These are phyloP conservation scores for Hyles euphorbiae DNA, from an alignment of 1,140 invertebrate genomes.

Conservation along the genomic window DNA sequence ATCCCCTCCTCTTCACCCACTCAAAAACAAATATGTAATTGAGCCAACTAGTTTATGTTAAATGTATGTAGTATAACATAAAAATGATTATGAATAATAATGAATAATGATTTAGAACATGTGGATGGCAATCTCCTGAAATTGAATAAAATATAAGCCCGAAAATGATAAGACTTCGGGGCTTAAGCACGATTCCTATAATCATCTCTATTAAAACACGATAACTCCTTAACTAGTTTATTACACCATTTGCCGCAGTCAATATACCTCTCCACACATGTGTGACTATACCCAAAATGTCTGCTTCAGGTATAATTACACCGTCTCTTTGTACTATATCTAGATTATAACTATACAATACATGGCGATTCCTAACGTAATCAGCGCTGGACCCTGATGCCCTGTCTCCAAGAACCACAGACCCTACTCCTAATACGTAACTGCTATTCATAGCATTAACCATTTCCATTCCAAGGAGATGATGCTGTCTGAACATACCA, in stretches of 20 bases:
- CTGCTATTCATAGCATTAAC: conserved; percentile 29
- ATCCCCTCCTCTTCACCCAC: too few relatives aligned
- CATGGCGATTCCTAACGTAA: conserved; percentile 36
- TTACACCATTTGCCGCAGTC: conserved; percentile 32
- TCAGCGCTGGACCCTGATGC: conserved; percentile 50
- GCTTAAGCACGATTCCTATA: too few relatives aligned
- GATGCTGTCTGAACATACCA: conserved; percentile 52
- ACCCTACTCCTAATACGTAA: conserved; percentile 38
- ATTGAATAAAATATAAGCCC: too few relatives aligned
- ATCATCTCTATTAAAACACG: too few relatives aligned
- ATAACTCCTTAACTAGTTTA: background rate
- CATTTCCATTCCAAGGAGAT: conserved; percentile 43
- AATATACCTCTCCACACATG: conserved; percentile 46
- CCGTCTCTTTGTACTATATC: conserved; percentile 38
- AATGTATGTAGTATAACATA: too few relatives aligned
- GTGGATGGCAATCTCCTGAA: too few relatives aligned
- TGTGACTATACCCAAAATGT: conserved; percentile 40
- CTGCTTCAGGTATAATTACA: conserved; percentile 38
- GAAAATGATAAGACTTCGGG: too few relatives aligned
- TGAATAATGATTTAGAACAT: too few relatives aligned
- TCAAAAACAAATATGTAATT: too few relatives aligned
- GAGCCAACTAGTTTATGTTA: too few relatives aligned
- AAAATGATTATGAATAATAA: too few relatives aligned
- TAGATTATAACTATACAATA: conserved; percentile 47
- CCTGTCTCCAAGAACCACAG: conserved; percentile 38